A percentile compares a stretch with the other conserved stretches of the same genome.
Conservation (phyloP, 2,888 invertebrate genomes). For the Crossocerus cetratus region DNA sequence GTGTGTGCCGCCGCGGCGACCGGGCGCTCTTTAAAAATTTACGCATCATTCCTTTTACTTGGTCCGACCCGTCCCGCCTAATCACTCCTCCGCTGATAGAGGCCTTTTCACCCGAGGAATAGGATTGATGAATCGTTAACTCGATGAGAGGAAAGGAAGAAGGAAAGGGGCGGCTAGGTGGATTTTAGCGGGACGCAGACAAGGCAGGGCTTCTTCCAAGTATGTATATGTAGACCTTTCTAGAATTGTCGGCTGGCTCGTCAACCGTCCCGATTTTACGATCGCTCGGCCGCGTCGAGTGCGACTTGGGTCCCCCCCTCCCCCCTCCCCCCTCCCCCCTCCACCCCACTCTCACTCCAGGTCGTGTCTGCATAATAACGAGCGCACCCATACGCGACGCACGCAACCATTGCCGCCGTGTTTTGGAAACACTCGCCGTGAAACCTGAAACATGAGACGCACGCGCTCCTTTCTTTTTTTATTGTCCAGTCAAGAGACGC, state of each 20-base stretch:
- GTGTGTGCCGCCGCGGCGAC: too few species aligned
- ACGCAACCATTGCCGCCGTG: constrained; percentile 47
- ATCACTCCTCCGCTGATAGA: too few species aligned
- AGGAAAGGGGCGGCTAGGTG: background rate
- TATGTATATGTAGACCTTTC: too few species aligned
- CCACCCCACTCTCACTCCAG: too few species aligned
- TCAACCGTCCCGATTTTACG: constrained; percentile 42
- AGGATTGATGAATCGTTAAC: background rate
- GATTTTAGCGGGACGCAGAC: background rate
- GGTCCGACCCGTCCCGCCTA: too few species aligned
- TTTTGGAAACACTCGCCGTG: constrained; percentile 65
- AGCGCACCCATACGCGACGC: too few species aligned
- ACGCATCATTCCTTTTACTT: too few species aligned
- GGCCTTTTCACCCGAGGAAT: background rate
- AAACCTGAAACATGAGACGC: constrained; percentile 63
- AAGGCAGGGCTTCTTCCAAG: background rate
- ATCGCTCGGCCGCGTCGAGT: constrained; percentile 21
- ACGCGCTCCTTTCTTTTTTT: constrained; percentile 28
- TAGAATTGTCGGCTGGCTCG: background rate
- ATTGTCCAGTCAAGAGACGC: constrained; percentile 37
- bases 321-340: too few species aligned
- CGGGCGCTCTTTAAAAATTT: too few species aligned
- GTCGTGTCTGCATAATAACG: background rate
- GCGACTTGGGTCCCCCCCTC: background rate
- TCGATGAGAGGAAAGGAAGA: background rate